Evolutionary conservation across 2,797 vertebrate species (phyloP).

Genomic region (Xiphophorus birchmanni): DNA sequence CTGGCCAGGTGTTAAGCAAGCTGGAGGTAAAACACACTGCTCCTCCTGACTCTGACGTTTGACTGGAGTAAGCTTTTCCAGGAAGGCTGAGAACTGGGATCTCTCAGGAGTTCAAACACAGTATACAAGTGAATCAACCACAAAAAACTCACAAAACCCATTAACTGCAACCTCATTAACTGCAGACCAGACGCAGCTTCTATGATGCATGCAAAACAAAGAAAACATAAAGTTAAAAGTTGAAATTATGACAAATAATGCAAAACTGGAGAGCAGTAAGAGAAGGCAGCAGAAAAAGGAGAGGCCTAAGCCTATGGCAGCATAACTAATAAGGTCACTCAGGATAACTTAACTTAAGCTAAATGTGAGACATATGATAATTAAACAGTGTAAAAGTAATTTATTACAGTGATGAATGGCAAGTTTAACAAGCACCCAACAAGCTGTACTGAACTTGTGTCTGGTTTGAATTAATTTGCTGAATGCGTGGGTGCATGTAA

Average conservation of each 20-base stretch:
- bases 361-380: not conserved
- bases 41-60: not conserved
- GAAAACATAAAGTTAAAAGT: not conserved
- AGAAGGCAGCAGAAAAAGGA: not conserved
- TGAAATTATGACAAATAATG: not conserved
- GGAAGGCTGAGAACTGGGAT: not conserved
- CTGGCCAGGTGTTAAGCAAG: not conserved
- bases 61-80: not conserved
- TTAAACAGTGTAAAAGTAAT: not conserved
- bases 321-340: not conserved
- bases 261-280: not conserved
- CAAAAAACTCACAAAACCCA: not conserved
- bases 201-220: not conserved
- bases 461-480: constrained; percentile 17
- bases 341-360: not conserved
- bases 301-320: not conserved
- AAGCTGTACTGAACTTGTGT: not conserved
- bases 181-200: not conserved
- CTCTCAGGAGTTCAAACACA: not conserved
- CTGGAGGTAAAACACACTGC: not conserved
- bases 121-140: not conserved
- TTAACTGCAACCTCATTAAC: not conserved
- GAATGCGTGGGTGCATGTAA: constrained; percentile 4
- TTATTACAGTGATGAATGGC: not conserved
- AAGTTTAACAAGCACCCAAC: not conserved